Conservation (phyloP, 2,113 vertebrate species). For the Melanerpes aurifrons region DNA sequence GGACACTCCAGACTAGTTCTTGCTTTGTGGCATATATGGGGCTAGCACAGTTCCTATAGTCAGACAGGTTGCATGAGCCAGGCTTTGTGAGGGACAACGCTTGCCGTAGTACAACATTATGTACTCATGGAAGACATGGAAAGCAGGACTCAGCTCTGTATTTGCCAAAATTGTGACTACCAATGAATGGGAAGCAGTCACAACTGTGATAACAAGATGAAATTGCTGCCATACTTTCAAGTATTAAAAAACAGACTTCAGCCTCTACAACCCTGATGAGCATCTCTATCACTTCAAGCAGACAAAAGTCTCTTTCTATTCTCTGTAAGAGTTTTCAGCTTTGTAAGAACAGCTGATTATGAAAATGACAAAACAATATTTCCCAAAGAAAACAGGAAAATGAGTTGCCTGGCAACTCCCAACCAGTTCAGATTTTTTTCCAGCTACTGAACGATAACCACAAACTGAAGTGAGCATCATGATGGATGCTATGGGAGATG, state of each 20-base stretch:
- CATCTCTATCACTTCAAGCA: not conserved
- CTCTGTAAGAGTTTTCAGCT: not conserved
- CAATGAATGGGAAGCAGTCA: not conserved
- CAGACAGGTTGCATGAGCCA: not conserved
- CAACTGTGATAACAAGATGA: not conserved
- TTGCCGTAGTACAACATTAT: not conserved
- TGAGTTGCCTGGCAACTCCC: not conserved
- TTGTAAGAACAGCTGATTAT: not conserved
- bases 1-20: not conserved
- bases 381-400: not conserved
- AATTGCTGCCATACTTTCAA: not conserved
- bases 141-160: not conserved
- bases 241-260: not conserved
- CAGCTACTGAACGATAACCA: not conserved
- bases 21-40: not conserved
- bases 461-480: not conserved
- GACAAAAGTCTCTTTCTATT: not conserved
- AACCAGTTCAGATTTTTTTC: not conserved
- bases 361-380: not conserved
- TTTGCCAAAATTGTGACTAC: not conserved
- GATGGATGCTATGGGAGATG: not conserved
- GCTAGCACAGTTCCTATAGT: not conserved
- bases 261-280: not conserved
- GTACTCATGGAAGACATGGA: not conserved
- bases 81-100: not conserved